These are phyloP conservation scores for Ceratina japonica DNA, from an alignment of 1,140 invertebrate species.

Conservation along the genomic window DNA sequence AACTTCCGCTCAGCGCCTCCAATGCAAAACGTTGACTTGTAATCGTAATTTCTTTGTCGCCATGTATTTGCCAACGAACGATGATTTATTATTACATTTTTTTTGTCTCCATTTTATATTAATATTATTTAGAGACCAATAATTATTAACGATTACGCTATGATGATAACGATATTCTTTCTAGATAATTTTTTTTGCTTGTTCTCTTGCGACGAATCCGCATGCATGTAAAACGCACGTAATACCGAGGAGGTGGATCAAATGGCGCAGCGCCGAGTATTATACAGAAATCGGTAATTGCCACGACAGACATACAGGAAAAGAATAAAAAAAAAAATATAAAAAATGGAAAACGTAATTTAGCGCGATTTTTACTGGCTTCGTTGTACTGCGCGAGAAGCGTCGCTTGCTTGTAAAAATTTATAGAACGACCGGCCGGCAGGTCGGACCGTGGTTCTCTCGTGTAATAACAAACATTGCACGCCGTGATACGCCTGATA, in stretches of 20 bases:
- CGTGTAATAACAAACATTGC: background rate
- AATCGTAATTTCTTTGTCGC: slow-evolving; percentile 76
- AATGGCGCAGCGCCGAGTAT: slow-evolving; percentile 2
- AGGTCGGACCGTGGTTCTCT: background rate
- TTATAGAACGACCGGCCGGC: slow-evolving; percentile 33
- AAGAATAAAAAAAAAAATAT: slow-evolving; percentile 12
- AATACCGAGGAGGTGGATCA: background rate
- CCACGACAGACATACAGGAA: slow-evolving; percentile 8
- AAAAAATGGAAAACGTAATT: slow-evolving; percentile 29
- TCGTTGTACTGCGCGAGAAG: slow-evolving; percentile 53
- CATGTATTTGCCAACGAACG: slow-evolving; percentile 79
- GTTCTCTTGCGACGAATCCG: slow-evolving; percentile 50
- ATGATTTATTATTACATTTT: slow-evolving; percentile 67
- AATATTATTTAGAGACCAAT: slow-evolving; percentile 76
- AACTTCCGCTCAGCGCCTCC: slow-evolving; percentile 77
- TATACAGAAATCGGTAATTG: slow-evolving; percentile 1
- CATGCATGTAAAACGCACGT: slow-evolving; percentile 23
- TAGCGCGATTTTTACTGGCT: slow-evolving; percentile 53
- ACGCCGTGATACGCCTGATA: background rate
- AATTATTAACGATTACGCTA: slow-evolving; percentile 74
- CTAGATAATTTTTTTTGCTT: slow-evolving; percentile 72
- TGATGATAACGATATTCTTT: slow-evolving; percentile 76
- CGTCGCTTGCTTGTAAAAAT: slow-evolving; percentile 44
- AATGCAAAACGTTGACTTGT: slow-evolving; percentile 70
- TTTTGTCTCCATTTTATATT: slow-evolving; percentile 76